Evolutionary conservation across 2,888 invertebrate genomes (phyloP), one percentile per base, ranked within the genome.

Genomic region (Sminthurinus aureus): DNA sequence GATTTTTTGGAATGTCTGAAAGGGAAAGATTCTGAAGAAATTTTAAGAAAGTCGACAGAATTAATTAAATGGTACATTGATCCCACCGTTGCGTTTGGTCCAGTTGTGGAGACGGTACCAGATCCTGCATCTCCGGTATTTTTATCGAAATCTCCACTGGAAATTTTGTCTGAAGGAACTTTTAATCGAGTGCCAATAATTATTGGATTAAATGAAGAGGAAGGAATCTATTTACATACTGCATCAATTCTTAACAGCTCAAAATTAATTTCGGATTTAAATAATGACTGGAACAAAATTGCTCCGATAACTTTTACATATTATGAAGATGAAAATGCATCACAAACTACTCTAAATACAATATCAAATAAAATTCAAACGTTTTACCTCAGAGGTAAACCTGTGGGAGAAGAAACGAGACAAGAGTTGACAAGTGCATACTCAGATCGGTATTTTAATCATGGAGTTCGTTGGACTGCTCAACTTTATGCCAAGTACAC

Each of bases 61-160:
- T 81, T 86, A 8, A 85, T 83, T 9, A 89, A 89, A 86, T 92
- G 92, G 91, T 89, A 90, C 74, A 90, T 91, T 2, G 92, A 92
- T 89, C 92, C 92, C 8, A 85, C 92, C 82, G 90, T 90, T 0
- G 90, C 91, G 77, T 92, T 90, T 87, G 90, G 91, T 0, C 90
- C 91, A 0, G 91, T 91, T 0, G 89, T 91, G 9, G 93, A 93
- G 88, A 80, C 76, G 22, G 79, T 84, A 11, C 84, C 84, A 12
- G 83, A 84, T n/a, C 91, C 90, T 58, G 73, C 78, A 38, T 87
- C 89, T 0, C 90, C 91, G 51, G 79, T 79, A 0, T 85, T 85
- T 69, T 22, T 85, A n/a, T 58, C 83, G 3, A 26, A 75, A 26
- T 69, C 80, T 51, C 85, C 85, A n/a, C 73, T 74, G 13, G 71